Evolutionary conservation across 1,140 invertebrate genomes (phyloP).

Genomic region (Paramacrobiotus metropolitanus): DNA sequence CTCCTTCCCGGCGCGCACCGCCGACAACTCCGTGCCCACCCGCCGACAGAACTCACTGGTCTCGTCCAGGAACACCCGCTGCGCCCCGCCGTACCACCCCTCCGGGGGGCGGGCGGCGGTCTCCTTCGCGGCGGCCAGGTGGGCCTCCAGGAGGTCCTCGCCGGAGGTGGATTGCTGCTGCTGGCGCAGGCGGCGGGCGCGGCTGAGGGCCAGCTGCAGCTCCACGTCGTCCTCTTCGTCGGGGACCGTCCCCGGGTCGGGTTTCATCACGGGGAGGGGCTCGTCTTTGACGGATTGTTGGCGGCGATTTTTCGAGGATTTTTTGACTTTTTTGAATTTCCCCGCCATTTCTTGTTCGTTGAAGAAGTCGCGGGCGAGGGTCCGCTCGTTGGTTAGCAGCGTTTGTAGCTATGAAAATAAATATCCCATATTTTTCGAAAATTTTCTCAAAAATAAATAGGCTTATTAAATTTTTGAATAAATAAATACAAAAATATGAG

Average conservation of each 20-base stretch:
- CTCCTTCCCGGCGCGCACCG: neutral
- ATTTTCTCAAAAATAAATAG: no score
- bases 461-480: neutral
- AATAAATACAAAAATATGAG: slow-evolving; percentile 5
- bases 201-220: slow-evolving; percentile 43
- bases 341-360: slow-evolving; percentile 45
- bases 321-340: slow-evolving; percentile 33
- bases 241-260: no score
- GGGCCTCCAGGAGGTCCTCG: slow-evolving; percentile 41
- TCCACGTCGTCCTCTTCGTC: slow-evolving; percentile 39
- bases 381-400: slow-evolving; percentile 37
- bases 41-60: slow-evolving; percentile 25
- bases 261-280: no score
- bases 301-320: slow-evolving; percentile 63
- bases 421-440: no score
- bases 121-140: slow-evolving; percentile 51
- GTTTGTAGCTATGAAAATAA: slow-evolving; percentile 16
- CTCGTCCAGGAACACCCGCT: slow-evolving; percentile 21
- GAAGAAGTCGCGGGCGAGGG: slow-evolving; percentile 65
- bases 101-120: slow-evolving; percentile 34
- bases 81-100: neutral
- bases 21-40: slow-evolving; percentile 18
- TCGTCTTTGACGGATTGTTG: slow-evolving; percentile 12
- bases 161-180: slow-evolving; percentile 9
- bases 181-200: slow-evolving; percentile 29